A percentile compares a stretch with the other conserved stretches of the same genome.
Conservation (phyloP, 2,113 vertebrate genomes). For the Centropus unirufus region DNA sequence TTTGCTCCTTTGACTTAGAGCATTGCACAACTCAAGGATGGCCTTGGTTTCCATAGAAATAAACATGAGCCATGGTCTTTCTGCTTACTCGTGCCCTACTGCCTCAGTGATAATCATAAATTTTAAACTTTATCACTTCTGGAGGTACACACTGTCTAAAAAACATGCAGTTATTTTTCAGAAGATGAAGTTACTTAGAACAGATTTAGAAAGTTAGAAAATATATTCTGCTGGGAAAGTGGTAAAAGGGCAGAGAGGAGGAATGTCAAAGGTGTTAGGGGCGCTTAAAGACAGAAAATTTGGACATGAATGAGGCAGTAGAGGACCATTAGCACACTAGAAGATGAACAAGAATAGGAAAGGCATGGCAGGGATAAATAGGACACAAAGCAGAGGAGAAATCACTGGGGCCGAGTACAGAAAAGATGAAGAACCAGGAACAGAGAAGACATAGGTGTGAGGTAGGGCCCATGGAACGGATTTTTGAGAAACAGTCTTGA, state of each 20-base stretch:
- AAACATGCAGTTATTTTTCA: too few relatives aligned
- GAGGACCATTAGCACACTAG: neutral
- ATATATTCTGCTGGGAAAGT: neutral
- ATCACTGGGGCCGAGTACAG: neutral
- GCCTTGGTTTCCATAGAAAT: too few relatives aligned
- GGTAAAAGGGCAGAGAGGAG: neutral
- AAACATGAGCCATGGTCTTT: too few relatives aligned
- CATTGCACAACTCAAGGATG: too few relatives aligned
- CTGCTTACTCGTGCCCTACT: too few relatives aligned
- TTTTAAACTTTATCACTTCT: too few relatives aligned
- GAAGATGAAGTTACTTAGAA: too few relatives aligned
- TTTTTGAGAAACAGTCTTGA: neutral
- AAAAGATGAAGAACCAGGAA: neutral
- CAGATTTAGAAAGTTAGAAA: too few relatives aligned
- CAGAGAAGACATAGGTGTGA: neutral
- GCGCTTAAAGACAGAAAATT: neutral
- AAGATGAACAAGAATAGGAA: neutral
- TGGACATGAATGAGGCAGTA: neutral
- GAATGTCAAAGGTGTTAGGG: neutral
- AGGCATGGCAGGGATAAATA: neutral
- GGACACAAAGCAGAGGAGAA: neutral
- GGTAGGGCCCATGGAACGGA: neutral
- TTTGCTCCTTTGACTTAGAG: too few relatives aligned
- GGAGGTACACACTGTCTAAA: too few relatives aligned
- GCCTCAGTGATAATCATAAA: too few relatives aligned